Evolutionary conservation across 2,888 invertebrate species (phyloP).

Genomic region (Morpho helenor): DNA sequence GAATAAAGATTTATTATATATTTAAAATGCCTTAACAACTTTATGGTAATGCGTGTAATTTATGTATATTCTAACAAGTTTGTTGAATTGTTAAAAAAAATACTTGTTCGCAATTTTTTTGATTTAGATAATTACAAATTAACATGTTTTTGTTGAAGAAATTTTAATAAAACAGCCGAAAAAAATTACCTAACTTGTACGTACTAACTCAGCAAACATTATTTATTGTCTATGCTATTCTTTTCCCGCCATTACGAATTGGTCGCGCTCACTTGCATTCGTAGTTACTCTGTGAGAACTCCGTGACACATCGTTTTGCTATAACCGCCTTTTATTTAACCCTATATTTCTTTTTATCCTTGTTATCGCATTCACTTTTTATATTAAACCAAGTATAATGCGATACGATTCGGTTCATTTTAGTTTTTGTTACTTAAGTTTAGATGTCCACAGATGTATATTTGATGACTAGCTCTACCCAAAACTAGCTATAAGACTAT

Average conservation of each 20-base stretch:
- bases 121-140: no score
- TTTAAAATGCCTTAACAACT: no score
- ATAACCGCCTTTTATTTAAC: constrained; percentile 16
- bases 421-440: not conserved
- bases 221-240: constrained; percentile 21
- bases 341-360: constrained; percentile 18
- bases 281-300: constrained; percentile 30
- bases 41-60: no score
- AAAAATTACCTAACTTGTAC: no score
- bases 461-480: no score
- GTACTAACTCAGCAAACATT: not conserved
- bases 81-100: no score
- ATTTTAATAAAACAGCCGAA: no score
- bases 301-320: constrained; percentile 12
- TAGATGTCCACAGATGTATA: not conserved
- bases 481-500: no score
- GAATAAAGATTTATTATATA: no score
- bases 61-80: no score
- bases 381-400: constrained; percentile 2
- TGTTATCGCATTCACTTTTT: constrained; percentile 22
- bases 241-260: constrained; percentile 66
- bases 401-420: constrained; percentile 8
- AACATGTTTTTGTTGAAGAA: no score
- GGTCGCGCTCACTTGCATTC: constrained; percentile 58
- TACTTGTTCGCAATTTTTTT: no score